A percentile compares a stretch with the other conserved stretches of the same genome.
Conservation (phyloP, 2,113 vertebrate genomes). For the Grus americana region DNA sequence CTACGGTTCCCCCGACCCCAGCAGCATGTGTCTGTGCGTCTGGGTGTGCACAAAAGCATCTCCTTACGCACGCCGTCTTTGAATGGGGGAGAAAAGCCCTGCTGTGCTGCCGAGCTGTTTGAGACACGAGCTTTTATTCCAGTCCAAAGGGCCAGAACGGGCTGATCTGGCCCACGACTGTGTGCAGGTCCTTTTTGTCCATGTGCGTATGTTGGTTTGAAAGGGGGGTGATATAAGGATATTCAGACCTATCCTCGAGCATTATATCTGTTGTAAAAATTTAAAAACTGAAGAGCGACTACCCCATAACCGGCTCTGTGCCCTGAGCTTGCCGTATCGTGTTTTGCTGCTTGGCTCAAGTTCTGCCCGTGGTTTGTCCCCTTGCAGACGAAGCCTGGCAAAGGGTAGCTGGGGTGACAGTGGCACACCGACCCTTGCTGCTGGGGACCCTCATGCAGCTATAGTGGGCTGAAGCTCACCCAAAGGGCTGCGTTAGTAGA, state of each 20-base stretch:
- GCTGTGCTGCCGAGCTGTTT: not conserved
- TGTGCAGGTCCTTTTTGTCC: not conserved
- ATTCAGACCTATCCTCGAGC: not conserved
- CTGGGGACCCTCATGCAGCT: not conserved
- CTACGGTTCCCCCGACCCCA: not conserved
- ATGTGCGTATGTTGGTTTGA: rapidly evolving
- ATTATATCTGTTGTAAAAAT: not conserved
- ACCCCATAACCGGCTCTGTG: rapidly evolving
- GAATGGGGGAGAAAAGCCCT: not conserved
- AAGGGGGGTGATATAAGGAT: not conserved
- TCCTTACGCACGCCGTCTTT: not conserved
- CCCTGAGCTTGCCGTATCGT: rapidly evolving
- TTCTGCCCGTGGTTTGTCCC: not conserved
- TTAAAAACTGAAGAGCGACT: not conserved
- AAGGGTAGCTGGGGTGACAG: not conserved
- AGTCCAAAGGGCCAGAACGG: not conserved
- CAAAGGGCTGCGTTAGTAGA: not conserved
- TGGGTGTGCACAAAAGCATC: not conserved
- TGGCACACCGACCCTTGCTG: not conserved
- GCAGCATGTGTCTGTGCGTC: not conserved
- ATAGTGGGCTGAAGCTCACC: not conserved
- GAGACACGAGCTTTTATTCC: not conserved
- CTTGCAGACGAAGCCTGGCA: not conserved
- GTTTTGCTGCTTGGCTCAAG: not conserved
- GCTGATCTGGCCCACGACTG: not conserved